Conservation (phyloP, 2,113 vertebrate genomes). For the Anarrhichthys ocellatus region DNA sequence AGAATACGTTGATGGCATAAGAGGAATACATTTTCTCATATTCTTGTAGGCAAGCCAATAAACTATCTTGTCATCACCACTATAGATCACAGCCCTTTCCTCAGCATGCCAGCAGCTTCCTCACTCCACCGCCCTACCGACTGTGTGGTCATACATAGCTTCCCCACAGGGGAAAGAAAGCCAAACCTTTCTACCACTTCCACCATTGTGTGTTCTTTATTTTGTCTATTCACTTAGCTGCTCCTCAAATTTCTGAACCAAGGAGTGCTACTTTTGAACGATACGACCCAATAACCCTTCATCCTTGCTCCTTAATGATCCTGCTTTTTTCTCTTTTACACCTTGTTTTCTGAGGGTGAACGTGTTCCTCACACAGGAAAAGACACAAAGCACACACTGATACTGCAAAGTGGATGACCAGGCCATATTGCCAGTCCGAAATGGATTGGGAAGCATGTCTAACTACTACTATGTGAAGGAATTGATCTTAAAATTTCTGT, state of each 20-base stretch:
- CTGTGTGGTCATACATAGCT: slow-evolving; percentile 26
- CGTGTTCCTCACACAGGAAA: slow-evolving; percentile 14
- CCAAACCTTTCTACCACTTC: background rate
- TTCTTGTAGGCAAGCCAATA: slow-evolving; percentile 41
- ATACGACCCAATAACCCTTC: slow-evolving; percentile 13
- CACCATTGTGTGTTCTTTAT: slow-evolving; percentile 7
- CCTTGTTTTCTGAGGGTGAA: slow-evolving; percentile 7
- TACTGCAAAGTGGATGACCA: background rate
- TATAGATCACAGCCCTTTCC: slow-evolving; percentile 34
- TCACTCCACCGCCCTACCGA: slow-evolving; percentile 15
- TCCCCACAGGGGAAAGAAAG: background rate
- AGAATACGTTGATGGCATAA: slow-evolving; percentile 29
- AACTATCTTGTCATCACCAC: slow-evolving; percentile 43
- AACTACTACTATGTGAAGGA: background rate
- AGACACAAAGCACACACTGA: background rate
- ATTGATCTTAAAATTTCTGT: slow-evolving; percentile 23
- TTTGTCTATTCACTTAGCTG: slow-evolving; percentile 8
- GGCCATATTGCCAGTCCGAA: background rate
- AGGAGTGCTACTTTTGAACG: background rate
- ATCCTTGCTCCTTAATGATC: slow-evolving; percentile 2
- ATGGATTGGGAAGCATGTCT: slow-evolving; percentile 2
- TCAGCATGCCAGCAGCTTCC: slow-evolving; percentile 5
- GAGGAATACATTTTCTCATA: slow-evolving; percentile 28
- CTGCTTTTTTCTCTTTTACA: background rate
- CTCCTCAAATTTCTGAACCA: slow-evolving; percentile 11